Percentiles rank a stretch among this genome's conserved stretches.
Conservation (phyloP, 2,113 vertebrate species). For the Nansenia antarctica region DNA sequence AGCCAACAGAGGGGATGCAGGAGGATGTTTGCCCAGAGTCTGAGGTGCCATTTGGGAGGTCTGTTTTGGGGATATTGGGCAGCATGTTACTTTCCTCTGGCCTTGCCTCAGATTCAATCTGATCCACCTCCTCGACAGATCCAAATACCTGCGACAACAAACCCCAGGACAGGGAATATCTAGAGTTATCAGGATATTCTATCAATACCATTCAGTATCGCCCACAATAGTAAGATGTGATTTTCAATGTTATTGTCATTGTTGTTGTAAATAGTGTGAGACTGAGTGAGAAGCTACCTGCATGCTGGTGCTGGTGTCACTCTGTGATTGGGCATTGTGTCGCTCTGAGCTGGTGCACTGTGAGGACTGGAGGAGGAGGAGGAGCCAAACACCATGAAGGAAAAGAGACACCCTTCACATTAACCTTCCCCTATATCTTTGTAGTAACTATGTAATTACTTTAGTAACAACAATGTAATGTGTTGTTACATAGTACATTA, state of each 20-base stretch:
- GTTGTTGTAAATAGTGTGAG: no score
- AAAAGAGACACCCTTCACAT: slow-evolving; percentile 17
- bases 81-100: slow-evolving; percentile 72
- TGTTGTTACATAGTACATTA: neutral
- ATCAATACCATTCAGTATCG: neutral
- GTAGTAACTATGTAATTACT: no score
- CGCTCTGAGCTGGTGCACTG: slow-evolving; percentile 89
- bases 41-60: slow-evolving; percentile 66
- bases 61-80: slow-evolving; percentile 53
- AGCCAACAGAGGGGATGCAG: slow-evolving; percentile 77
- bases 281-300: no score
- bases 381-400: slow-evolving; percentile 10
- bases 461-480: neutral
- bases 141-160: slow-evolving; percentile 85
- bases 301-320: slow-evolving; percentile 88
- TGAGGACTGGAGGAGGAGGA: slow-evolving; percentile 78
- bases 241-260: no score
- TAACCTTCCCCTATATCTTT: no score
- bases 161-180: slow-evolving; percentile 3
- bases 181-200: neutral
- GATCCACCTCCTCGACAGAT: slow-evolving; percentile 83
- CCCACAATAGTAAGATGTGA: neutral
- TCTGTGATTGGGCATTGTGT: slow-evolving; percentile 84
- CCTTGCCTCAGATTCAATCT: slow-evolving; percentile 71
- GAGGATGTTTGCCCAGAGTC: slow-evolving; percentile 82